Evolutionary conservation across 2,797 vertebrate species (phyloP).

Genomic region (Anolis apletophallus): DNA sequence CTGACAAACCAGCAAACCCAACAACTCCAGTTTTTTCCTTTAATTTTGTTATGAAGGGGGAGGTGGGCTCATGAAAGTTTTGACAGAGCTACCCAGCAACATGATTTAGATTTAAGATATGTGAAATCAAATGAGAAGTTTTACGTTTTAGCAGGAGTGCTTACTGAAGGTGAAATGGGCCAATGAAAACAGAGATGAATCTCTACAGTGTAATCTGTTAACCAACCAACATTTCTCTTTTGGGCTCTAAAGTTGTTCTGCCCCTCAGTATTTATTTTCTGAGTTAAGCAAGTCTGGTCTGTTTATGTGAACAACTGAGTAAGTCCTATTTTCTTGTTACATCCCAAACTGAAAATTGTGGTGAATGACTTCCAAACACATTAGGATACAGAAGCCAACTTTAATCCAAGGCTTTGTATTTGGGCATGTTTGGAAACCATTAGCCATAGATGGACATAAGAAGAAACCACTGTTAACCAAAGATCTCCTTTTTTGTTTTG

Average conservation of each 20-base stretch:
- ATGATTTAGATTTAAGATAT: not conserved
- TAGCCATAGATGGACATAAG: constrained; percentile 1
- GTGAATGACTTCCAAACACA: not conserved
- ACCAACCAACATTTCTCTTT: not conserved
- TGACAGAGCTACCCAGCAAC: not conserved
- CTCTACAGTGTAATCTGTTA: not conserved
- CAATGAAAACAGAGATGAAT: not conserved
- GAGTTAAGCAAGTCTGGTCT: not conserved
- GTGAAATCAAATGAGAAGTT: not conserved
- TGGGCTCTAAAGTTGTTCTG: not conserved
- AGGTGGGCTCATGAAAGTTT: not conserved
- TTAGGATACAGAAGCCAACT: not conserved
- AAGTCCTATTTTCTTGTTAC: not conserved
- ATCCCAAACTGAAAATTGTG: not conserved
- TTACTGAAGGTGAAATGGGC: not conserved
- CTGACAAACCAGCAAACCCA: not conserved
- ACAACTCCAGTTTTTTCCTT: not conserved
- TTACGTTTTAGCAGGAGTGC: not conserved
- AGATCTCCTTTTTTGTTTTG: not conserved
- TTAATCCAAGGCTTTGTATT: not conserved
- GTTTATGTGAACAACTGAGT: not conserved
- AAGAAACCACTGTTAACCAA: not conserved
- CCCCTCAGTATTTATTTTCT: not conserved
- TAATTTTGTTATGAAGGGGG: not conserved
- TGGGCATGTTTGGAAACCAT: not conserved